Base-by-base conservation (phyloP, 2,113 vertebrate genomes). In the Tenebrosternarchus preto region DNA sequence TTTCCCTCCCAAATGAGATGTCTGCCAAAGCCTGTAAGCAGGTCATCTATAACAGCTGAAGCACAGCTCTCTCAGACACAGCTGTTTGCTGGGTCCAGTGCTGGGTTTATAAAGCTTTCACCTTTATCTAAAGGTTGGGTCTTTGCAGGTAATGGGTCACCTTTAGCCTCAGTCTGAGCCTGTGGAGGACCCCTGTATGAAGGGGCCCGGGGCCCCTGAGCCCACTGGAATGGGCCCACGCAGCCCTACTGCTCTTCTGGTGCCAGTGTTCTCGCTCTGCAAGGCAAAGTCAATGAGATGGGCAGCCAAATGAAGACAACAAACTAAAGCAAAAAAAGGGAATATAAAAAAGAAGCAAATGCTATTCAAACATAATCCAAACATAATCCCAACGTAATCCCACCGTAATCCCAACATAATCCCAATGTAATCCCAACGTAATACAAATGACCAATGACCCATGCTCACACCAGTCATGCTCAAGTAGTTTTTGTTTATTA, bases 251-350 rank as follows among this genome's bases (percentile, higher is more conserved):
- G 71, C 64, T 80, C 82, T 74, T 86, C 85, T 77, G 56, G 61
- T 78, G 85, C 69, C 80, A 82, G 69, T 25, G 66, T 86, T 89
- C 86, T 90, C 88, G 86, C 89, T 92, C 93, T 94, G 93, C 91
- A 93, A 93, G 87, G 91, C 90, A 93, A 93, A 91, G 92, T 92
- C 91, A 93, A 88, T 93, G 91, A 93, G 90, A 93, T 92, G 92
- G 92, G 91, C 90, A 90, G 92, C 92, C 89, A 90, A 90, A 92
- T 91, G 91, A 89, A 88, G 89, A 92, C 85, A 90, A 88, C 85
- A 90, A 91, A 88, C 90, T 85, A 85, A 88, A 91, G 90, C 88
- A 50, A 50, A 50, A 89, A 88, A 91, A 91, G 85, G 88, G 87
- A 88, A 86, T 80, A 79, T 29, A 70, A 87, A 91, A n/a, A 91